phyloP scores from a whole-genome alignment of 2,797 vertebrate species.

The Neopelma chrysocephalum region DNA sequence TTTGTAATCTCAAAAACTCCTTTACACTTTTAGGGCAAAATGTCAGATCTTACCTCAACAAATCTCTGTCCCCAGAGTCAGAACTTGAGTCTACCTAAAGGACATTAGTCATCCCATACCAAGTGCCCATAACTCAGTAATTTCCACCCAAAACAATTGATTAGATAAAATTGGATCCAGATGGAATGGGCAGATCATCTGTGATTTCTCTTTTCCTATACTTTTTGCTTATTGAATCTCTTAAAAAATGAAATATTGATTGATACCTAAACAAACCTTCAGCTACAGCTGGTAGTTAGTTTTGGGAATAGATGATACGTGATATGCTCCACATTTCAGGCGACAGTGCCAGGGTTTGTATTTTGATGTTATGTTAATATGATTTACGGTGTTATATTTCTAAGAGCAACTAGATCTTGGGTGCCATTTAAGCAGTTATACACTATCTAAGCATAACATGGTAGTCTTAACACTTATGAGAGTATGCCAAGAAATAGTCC shows the following conservation, averaged over 20 bases:
- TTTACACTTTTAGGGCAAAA: conserved; percentile 53
- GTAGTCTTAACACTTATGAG: background rate
- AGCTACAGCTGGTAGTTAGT: background rate
- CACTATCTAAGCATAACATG: background rate
- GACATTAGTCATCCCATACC: background rate
- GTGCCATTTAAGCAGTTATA: background rate
- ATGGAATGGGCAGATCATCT: background rate
- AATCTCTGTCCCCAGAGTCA: conserved; percentile 3
- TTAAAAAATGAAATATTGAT: background rate
- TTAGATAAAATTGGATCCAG: conserved; percentile 26
- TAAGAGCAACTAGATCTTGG: background rate
- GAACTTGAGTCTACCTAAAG: background rate
- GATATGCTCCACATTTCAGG: background rate
- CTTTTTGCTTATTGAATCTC: background rate
- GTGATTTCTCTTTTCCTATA: background rate
- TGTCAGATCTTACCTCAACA: conserved; percentile 36
- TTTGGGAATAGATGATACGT: background rate
- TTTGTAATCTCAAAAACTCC: conserved; percentile 17
- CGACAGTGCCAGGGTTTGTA: background rate
- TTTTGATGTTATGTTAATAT: background rate
- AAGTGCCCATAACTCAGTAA: conserved; percentile 3
- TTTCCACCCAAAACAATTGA: background rate
- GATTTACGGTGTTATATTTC: background rate
- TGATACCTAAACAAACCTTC: background rate
- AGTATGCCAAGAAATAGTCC: background rate